Conservation (phyloP, 2,888 invertebrate species). For the Pseudoips prasinana region DNA sequence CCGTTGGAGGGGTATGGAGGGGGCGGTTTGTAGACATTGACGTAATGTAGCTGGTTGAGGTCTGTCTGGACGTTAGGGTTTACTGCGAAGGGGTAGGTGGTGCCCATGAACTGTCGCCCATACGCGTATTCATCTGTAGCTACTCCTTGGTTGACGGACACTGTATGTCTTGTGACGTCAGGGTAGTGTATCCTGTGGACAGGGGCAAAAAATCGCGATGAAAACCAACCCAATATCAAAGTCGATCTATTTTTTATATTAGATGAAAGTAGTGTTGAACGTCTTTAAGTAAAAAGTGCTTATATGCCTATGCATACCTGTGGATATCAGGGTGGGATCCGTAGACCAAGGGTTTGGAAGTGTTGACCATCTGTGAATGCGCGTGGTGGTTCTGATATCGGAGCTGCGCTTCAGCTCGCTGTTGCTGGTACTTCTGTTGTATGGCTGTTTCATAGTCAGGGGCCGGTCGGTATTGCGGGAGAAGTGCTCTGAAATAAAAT, state of each 20-base stretch:
- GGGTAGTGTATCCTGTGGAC: slow-evolving; percentile 73
- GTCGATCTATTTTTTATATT: too few relatives aligned
- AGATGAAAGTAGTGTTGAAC: too few relatives aligned
- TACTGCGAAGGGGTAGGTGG: slow-evolving; percentile 66
- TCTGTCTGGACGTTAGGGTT: slow-evolving; percentile 68
- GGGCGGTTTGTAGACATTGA: slow-evolving; percentile 90
- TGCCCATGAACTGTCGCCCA: slow-evolving; percentile 54
- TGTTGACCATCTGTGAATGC: slow-evolving; percentile 44
- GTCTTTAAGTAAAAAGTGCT: too few relatives aligned
- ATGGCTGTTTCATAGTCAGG: slow-evolving; percentile 98
- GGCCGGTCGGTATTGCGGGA: slow-evolving; percentile 94
- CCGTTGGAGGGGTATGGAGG: slow-evolving; percentile 91
- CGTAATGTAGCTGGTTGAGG: slow-evolving; percentile 78
- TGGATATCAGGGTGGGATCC: slow-evolving; percentile 90
- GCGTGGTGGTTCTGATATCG: slow-evolving; percentile 64
- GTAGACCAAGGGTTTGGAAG: slow-evolving; percentile 72
- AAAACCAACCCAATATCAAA: too few relatives aligned
- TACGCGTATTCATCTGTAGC: slow-evolving; percentile 61
- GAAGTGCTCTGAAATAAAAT: slow-evolving; percentile 82
- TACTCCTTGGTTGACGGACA: slow-evolving; percentile 41
- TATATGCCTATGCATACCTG: too few relatives aligned
- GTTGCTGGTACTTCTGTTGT: slow-evolving; percentile 89
- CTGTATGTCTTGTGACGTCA: slow-evolving; percentile 83
- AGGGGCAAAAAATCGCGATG: too few relatives aligned
- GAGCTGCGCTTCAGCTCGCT: slow-evolving; percentile 60